These are phyloP conservation scores for Sebastes taczanowskii DNA, from an alignment of 2,797 vertebrate species.

Conservation along the genomic window DNA sequence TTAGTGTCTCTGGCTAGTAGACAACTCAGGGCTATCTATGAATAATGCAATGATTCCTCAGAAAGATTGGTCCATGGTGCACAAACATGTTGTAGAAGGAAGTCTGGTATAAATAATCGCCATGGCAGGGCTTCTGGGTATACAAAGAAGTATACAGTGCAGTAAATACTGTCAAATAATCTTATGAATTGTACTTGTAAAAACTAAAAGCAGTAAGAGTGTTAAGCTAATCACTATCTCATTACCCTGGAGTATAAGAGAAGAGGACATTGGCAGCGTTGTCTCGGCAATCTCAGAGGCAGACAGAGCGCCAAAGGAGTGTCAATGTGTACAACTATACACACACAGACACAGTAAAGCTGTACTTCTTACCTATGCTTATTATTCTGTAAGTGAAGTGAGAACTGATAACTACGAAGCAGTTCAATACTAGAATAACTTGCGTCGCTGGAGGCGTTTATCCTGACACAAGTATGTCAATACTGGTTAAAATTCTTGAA, in stretches of 20 bases:
- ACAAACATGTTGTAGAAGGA: slow-evolving; percentile 18
- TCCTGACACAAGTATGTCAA: background rate
- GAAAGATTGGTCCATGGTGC: slow-evolving; percentile 11
- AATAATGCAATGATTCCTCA: slow-evolving; percentile 53
- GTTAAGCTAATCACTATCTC: background rate
- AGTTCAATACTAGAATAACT: background rate
- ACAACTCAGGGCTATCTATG: slow-evolving; percentile 34
- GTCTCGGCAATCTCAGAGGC: background rate
- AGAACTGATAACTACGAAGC: background rate
- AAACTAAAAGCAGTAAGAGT: background rate
- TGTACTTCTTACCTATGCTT: background rate
- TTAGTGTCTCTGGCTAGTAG: slow-evolving; percentile 19
- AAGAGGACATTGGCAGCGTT: background rate
- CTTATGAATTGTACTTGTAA: background rate
- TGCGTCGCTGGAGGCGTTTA: background rate
- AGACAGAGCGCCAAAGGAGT: background rate
- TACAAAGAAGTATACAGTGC: background rate
- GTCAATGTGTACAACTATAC: background rate
- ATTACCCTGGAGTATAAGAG: background rate
- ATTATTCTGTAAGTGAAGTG: background rate
- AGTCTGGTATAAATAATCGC: slow-evolving; percentile 14
- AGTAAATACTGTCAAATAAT: background rate
- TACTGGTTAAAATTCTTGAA: background rate
- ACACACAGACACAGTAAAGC: background rate
- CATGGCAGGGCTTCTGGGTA: background rate